phyloP scores from a whole-genome alignment of 2,888 invertebrate species.

The Caenorhabditis angaria region DNA sequence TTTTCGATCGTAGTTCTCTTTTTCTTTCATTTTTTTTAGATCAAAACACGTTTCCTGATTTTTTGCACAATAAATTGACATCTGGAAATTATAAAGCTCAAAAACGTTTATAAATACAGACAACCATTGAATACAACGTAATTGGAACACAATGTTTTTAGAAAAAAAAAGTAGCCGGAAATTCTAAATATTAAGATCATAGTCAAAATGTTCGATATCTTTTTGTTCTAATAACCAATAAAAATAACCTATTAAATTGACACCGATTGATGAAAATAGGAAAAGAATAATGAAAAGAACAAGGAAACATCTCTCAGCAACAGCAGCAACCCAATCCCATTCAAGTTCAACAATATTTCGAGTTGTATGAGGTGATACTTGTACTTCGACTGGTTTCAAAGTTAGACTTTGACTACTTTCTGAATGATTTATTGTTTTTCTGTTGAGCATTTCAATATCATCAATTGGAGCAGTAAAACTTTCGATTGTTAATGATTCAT shows the following conservation, averaged over 20 bases:
- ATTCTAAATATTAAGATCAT: not conserved
- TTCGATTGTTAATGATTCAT: slow-evolving; percentile 27
- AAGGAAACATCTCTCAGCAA: slow-evolving; percentile 31
- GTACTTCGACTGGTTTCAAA: slow-evolving; percentile 6
- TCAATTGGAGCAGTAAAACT: slow-evolving; percentile 27
- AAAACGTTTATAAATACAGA: too few relatives aligned
- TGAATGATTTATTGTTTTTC: slow-evolving; percentile 16
- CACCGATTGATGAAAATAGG: slow-evolving; percentile 38
- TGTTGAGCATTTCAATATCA: slow-evolving; percentile 21
- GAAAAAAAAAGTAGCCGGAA: not conserved
- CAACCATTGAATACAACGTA: not conserved
- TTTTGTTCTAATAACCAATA: slow-evolving; percentile 38
- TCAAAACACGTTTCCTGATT: too few relatives aligned
- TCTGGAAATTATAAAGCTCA: too few relatives aligned
- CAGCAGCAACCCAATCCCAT: slow-evolving; percentile 47
- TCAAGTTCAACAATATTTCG: slow-evolving; percentile 39
- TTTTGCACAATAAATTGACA: too few relatives aligned
- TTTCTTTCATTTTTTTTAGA: too few relatives aligned
- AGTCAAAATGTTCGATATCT: slow-evolving; percentile 16
- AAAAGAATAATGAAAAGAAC: slow-evolving; percentile 34
- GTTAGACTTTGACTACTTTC: slow-evolving; percentile 23
- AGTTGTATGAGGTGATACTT: slow-evolving; percentile 33
- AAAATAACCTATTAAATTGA: slow-evolving; percentile 38
- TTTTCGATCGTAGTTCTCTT: too few relatives aligned
- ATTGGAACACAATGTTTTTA: not conserved